Percentiles rank a stretch among this genome's conserved stretches.
Conservation (phyloP, 2,113 vertebrate species). For the Bubo blakistoni region DNA sequence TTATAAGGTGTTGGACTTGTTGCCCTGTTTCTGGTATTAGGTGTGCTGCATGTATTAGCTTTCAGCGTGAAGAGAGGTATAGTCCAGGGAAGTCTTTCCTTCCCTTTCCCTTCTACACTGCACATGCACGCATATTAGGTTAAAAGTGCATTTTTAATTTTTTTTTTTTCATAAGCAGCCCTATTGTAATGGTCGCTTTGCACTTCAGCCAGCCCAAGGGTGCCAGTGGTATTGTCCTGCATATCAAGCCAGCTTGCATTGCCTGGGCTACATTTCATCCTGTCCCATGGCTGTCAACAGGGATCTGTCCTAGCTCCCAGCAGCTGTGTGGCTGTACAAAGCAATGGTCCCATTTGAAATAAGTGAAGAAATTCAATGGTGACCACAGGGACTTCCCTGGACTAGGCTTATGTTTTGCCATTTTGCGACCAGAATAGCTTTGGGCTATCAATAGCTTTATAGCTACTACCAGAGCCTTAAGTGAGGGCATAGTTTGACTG, state of each 20-base stretch:
- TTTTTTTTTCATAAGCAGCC: neutral
- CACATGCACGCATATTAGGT: rapidly evolving
- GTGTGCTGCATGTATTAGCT: neutral
- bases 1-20: neutral
- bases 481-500: neutral
- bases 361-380: neutral
- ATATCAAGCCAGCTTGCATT: neutral
- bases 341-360: neutral
- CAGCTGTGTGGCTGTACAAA: rapidly evolving
- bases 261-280: neutral
- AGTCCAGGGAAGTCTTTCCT: neutral
- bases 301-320: neutral
- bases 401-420: neutral
- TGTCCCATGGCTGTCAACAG: neutral
- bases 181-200: neutral
- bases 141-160: neutral
- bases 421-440: neutral
- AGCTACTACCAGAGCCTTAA: neutral
- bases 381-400: neutral
- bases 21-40: neutral
- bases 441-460: neutral
- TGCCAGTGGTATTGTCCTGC: neutral
- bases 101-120: neutral
- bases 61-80: neutral
- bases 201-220: neutral